Evolutionary conservation across 2,797 vertebrate genomes (phyloP).

Genomic region (Falco naumanni): DNA sequence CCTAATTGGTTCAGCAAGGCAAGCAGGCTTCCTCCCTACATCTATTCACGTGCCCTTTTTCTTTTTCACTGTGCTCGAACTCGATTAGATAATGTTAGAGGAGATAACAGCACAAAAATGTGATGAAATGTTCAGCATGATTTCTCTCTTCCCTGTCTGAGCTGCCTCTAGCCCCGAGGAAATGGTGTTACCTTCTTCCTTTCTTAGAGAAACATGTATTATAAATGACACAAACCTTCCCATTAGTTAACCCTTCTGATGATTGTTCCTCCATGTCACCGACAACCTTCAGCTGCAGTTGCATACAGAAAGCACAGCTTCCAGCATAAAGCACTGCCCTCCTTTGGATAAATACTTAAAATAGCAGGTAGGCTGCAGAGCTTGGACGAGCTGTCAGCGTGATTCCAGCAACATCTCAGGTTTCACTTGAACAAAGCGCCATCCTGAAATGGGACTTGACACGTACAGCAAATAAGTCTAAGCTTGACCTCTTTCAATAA

Average conservation of each 20-base stretch:
- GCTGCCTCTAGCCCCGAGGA: neutral
- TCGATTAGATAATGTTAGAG: constrained; percentile 8
- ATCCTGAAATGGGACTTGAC: neutral
- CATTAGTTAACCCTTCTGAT: constrained; percentile 41
- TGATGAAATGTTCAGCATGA: constrained; percentile 36
- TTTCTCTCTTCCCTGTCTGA: constrained; percentile 29
- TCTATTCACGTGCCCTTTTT: neutral
- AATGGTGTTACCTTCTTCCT: constrained; percentile 9
- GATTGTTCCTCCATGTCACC: neutral
- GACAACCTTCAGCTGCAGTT: constrained; percentile 3
- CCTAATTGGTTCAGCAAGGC: constrained; percentile 22
- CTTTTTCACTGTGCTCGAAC: neutral
- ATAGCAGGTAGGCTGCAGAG: constrained; percentile 37
- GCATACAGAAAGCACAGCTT: constrained; percentile 13
- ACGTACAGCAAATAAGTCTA: neutral
- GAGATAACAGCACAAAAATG: constrained; percentile 35
- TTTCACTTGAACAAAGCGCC: neutral
- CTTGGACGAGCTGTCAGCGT: neutral
- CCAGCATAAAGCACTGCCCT: constrained; percentile 8
- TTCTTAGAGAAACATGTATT: neutral
- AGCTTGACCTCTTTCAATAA: neutral
- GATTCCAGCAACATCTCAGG: neutral
- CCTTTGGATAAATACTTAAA: constrained; percentile 17
- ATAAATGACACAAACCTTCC: constrained; percentile 38
- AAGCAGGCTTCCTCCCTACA: neutral